phyloP scores from a whole-genome alignment of 2,797 vertebrate species.

The Chelidonichthys spinosus region DNA sequence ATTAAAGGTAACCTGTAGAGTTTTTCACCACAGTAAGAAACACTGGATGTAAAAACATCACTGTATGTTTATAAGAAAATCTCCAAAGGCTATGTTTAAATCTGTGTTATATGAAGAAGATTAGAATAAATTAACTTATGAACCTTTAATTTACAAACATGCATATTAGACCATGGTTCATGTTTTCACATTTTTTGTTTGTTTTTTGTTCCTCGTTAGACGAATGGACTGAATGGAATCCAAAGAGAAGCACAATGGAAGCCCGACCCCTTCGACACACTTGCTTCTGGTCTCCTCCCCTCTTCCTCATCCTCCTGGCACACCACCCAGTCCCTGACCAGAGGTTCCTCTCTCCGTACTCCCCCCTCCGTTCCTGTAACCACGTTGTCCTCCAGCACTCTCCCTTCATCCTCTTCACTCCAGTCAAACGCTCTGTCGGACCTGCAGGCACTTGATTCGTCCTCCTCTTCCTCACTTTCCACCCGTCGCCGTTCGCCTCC shows the following conservation, averaged over 20 bases:
- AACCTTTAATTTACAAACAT: conserved; percentile 4
- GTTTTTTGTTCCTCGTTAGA: conserved; percentile 67
- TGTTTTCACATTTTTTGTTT: conserved; percentile 23
- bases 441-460: conserved; percentile 70
- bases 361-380: conserved; percentile 55
- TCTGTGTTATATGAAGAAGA: neutral
- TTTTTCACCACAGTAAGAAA: conserved; percentile 5
- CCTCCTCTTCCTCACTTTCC: conserved; percentile 78
- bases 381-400: conserved; percentile 70
- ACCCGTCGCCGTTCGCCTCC: conserved; percentile 73
- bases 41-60: neutral
- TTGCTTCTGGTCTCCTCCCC: conserved; percentile 85
- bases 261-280: conserved; percentile 87
- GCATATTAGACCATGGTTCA: conserved; percentile 1
- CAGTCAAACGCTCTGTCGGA: conserved; percentile 79
- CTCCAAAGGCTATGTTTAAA: conserved; percentile 60
- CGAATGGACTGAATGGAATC: conserved; percentile 82
- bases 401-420: conserved; percentile 76
- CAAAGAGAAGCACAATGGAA: conserved; percentile 87
- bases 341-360: conserved; percentile 70
- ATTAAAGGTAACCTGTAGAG: conserved; percentile 58
- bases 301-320: conserved; percentile 82
- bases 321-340: conserved; percentile 84
- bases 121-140: neutral
- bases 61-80: conserved; percentile 2